phyloP scores from a whole-genome alignment of 2,113 vertebrate genomes.

The Heptranchias perlo region DNA sequence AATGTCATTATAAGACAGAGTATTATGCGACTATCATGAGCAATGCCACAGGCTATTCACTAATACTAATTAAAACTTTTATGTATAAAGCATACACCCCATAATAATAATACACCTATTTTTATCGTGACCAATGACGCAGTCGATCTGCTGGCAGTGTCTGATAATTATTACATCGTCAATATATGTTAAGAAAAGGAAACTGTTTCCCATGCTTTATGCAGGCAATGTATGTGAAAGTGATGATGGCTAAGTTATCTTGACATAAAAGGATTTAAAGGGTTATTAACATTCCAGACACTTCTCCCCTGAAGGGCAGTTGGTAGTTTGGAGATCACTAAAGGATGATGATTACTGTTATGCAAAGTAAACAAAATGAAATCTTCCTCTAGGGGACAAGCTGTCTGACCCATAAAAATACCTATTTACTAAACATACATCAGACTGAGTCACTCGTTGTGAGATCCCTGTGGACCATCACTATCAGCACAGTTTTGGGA shows the following conservation, averaged over 20 bases:
- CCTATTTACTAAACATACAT: neutral
- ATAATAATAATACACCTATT: neutral
- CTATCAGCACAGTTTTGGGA: neutral
- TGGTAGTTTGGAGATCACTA: neutral
- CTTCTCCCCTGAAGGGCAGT: neutral
- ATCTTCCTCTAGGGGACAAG: neutral
- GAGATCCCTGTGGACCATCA: neutral
- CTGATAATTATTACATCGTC: neutral
- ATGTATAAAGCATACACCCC: neutral
- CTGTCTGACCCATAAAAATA: constrained; percentile 10
- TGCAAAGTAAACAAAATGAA: neutral
- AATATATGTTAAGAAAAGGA: neutral
- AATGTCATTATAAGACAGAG: too few relatives aligned
- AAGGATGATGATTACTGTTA: neutral
- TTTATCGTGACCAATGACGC: neutral
- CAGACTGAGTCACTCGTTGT: neutral
- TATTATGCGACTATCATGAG: too few relatives aligned
- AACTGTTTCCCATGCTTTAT: neutral
- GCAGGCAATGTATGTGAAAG: neutral
- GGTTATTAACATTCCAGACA: neutral
- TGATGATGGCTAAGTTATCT: neutral
- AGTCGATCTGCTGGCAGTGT: neutral
- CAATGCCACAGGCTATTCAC: neutral
- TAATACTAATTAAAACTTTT: neutral
- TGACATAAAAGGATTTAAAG: neutral